Conservation (phyloP, 2,113 vertebrate species). For the Plestiodon gilberti region DNA sequence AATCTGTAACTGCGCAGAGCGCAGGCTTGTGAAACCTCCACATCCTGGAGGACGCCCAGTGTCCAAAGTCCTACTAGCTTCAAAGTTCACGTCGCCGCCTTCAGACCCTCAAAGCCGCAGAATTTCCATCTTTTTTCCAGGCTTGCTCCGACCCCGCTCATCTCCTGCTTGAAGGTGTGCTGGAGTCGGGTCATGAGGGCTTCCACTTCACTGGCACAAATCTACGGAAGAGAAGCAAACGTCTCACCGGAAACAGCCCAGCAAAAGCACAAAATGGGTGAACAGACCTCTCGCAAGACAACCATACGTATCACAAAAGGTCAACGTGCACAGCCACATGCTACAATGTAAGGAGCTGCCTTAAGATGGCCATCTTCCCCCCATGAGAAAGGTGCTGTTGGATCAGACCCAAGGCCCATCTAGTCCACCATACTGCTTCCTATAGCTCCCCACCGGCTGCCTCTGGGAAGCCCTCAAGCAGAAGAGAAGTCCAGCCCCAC, state of each 20-base stretch:
- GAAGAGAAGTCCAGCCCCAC: neutral
- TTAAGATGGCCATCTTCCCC: no score
- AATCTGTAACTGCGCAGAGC: neutral
- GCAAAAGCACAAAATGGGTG: no score
- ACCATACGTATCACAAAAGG: no score
- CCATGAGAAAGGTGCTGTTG: no score
- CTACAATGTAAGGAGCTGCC: no score
- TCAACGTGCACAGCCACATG: no score
- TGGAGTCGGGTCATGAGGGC: conserved; percentile 89
- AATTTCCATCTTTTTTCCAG: conserved; percentile 97
- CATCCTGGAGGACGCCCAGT: neutral
- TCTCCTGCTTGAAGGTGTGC: conserved; percentile 93
- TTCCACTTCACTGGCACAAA: conserved; percentile 89
- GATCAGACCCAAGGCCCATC: no score
- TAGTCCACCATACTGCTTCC: no score
- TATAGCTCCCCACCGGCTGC: no score
- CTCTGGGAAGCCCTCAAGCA: no score
- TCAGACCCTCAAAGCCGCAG: conserved; percentile 94
- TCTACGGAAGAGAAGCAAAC: conserved; percentile 71
- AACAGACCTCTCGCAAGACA: no score
- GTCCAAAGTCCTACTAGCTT: neutral
- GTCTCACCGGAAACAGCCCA: no score
- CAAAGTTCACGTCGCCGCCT: conserved; percentile 80
- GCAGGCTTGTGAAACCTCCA: fast-evolving
- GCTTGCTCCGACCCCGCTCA: conserved; percentile 94